Evolutionary conservation across 2,797 vertebrate species (phyloP), one percentile per base, ranked within the genome.

Genomic region (Clarias fuscus): DNA sequence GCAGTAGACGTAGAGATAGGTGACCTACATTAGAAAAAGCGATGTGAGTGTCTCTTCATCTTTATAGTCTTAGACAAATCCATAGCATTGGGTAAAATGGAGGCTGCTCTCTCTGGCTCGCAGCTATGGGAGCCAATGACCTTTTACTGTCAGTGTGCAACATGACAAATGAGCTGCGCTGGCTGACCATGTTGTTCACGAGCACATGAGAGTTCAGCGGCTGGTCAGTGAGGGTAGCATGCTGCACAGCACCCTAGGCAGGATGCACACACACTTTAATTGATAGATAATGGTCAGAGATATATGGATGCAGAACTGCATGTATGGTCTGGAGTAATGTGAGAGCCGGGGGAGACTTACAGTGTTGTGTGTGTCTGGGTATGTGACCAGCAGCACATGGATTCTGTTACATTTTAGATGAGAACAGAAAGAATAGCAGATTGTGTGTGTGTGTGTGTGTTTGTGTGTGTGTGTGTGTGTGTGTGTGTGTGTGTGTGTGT

Each of bases 141-240:
- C 96, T 96, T 96, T 96, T 94, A 95, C 95, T 96, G 95, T 96
- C 95, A 96, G 91, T 93, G 94, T 93, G 93, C 91, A 94, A 95
- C 93, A 95, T 96, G 96, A 96, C 95, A 96, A 96, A 96, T 93
- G 94, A 93, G 95, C 94, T 91, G 93, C 91, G 90, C 92, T 93
- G 93, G 93, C 94, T 95, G 94, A 94, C 94, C 94, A 93, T 95
- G 95, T 95, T 95, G 95, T 96, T 94, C 94, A 96, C 93, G 94
- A 96, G 95, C 95, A 93, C 82, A 71, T 90, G 84, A 94, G 94
- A 94, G 96, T 96, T 96, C 96, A 96, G 92, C 84, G 93, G 92
- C 92, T 96, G 96, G 96, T 96, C 96, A 96, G 92, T 92, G 93
- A 91, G 92, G 93, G 92, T 90, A 93, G 93, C 93, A 48, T 4